Evolutionary conservation across 2,113 vertebrate genomes (phyloP).

Genomic region (Myotis lucifugus): DNA sequence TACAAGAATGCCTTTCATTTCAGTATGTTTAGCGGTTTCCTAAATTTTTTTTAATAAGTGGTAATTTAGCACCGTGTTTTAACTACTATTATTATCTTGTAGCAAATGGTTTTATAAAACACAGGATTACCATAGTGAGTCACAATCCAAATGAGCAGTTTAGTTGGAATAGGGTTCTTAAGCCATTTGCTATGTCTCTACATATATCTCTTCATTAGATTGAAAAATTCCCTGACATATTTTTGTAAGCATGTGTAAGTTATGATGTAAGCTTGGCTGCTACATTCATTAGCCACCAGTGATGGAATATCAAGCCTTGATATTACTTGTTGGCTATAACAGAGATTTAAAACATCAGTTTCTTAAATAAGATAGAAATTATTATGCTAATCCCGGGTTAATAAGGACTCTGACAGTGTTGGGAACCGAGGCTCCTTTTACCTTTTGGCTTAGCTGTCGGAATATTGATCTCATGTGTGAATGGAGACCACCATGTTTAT

Average conservation of each 20-base stretch:
- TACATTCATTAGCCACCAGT: no score
- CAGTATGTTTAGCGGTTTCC: slow-evolving; percentile 4
- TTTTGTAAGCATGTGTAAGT: background rate
- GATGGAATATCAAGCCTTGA: no score
- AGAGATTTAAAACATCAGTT: background rate
- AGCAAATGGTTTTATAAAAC: slow-evolving; percentile 17
- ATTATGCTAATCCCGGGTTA: background rate
- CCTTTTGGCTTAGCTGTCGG: background rate
- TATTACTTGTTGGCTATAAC: background rate
- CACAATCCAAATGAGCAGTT: slow-evolving; percentile 15
- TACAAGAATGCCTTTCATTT: slow-evolving; percentile 30
- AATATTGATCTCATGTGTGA: background rate
- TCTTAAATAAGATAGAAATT: background rate
- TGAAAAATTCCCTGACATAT: background rate
- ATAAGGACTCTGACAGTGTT: background rate
- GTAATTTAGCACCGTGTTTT: slow-evolving; percentile 46
- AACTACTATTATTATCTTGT: slow-evolving; percentile 14
- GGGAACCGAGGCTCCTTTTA: background rate
- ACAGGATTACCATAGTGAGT: slow-evolving; percentile 20
- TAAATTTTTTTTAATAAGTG: background rate
- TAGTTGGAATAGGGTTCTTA: background rate
- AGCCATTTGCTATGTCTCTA: background rate
- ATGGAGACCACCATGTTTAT: background rate
- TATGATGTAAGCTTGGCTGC: background rate
- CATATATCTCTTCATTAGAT: background rate